Conservation (phyloP, 2,113 vertebrate species). For the Gallinago undulata region DNA sequence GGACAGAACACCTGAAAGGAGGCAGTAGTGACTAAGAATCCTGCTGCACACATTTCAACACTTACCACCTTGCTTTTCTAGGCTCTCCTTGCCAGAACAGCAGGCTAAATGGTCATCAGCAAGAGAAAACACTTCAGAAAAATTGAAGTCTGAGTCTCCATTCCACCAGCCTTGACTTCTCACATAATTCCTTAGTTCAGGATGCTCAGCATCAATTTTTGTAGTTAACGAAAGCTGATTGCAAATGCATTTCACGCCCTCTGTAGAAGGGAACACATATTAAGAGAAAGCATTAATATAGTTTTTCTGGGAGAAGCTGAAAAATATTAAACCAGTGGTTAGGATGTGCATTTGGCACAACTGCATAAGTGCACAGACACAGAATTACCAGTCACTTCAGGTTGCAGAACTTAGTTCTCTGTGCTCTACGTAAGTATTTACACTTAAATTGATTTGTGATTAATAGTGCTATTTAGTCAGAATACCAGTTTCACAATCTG, state of each 20-base stretch:
- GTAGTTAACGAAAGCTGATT: constrained; percentile 79
- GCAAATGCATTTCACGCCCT: constrained; percentile 78
- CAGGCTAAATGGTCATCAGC: constrained; percentile 63
- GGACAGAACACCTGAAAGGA: not conserved
- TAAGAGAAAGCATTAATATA: not conserved
- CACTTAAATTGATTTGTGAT: not conserved
- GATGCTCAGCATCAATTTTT: constrained; percentile 79
- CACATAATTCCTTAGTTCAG: constrained; percentile 75
- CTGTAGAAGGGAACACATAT: constrained; percentile 52
- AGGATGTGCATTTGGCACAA: not conserved
- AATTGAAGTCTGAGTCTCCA: constrained; percentile 78
- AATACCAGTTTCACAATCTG: not conserved
- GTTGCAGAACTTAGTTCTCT: not conserved
- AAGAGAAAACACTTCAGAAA: constrained; percentile 78
- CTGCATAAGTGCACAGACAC: not conserved
- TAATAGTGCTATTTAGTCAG: not conserved
- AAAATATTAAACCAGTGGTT: not conserved
- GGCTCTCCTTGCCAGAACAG: constrained; percentile 70
- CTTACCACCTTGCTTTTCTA: constrained; percentile 80
- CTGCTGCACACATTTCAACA: not conserved
- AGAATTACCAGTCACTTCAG: not conserved
- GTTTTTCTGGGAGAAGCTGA: not conserved
- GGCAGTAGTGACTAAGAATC: not conserved
- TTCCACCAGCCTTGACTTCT: constrained; percentile 83
- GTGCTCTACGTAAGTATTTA: not conserved